Base-by-base conservation (phyloP, 2,113 vertebrate species). In the Grantiella picta region DNA sequence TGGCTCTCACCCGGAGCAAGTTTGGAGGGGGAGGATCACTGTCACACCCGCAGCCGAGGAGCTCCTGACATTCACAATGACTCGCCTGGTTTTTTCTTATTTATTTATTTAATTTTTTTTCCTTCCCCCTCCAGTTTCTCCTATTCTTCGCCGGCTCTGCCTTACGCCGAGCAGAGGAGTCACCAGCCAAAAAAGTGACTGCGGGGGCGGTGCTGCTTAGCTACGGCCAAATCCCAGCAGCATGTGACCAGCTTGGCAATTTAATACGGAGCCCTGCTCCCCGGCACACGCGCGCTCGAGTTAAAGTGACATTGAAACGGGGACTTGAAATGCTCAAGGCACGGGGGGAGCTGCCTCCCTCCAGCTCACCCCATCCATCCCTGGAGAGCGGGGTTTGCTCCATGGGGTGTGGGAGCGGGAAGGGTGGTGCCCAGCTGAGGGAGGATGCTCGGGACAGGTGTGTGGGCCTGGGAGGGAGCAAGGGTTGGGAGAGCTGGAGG, bases 1-100 rank as follows among this genome's bases (percentile, higher is more conserved):
- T 92, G 96, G 87, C 95, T 98, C 94, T 97, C 94, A 97, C 97
- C 96, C 84, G 95, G 88, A 95, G 93, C 4, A 59, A 63, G 80
- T 95, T 91, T 83, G 92, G 72, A 89, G 93, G 75, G 89, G 94
- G 91, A 96, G 85, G 92, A 89, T 77, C 52, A 21, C 91, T 94
- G 86, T 90, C 85, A 86, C 82, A 96, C 92, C 79, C 79, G 83
- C 90, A 91, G 89, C 91, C 52, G 91, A 80, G 85, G 91, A 94
- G 91, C 75, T 97, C 92, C 92, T 96, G 96, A 95, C 93, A 96
- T 95, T 96, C 89, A 87, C 89, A 89, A 81, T 66, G 82, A 96
- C 90, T 97, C 66, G 72, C 76, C 83, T 54, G 61, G 35, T 82
- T 96, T 64, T 83, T 63, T 92, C 91, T 36, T 35, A 72, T 80